Evolutionary conservation across 2,113 vertebrate genomes (phyloP).

Genomic region (Monopterus albus): DNA sequence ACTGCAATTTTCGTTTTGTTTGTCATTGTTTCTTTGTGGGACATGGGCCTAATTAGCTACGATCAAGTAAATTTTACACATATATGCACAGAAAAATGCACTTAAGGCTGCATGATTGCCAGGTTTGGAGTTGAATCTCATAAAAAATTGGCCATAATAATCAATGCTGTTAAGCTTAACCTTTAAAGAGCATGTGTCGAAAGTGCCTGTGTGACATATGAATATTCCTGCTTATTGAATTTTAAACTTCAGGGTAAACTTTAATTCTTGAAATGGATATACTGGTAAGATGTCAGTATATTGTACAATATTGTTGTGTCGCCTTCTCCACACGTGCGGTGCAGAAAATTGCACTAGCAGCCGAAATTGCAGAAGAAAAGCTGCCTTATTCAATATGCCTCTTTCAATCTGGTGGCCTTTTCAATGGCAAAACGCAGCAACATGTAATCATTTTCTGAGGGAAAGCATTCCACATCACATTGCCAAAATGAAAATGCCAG

Average conservation of each 20-base stretch:
- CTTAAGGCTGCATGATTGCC: not conserved
- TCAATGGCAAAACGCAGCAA: conserved; percentile 65
- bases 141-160: not conserved
- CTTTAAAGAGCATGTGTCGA: conserved; percentile 1
- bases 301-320: conserved; percentile 15
- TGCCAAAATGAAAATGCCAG: conserved; percentile 76
- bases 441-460: conserved; percentile 69
- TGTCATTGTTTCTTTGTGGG: conserved; percentile 24
- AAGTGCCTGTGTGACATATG: not conserved
- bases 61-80: not conserved
- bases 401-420: conserved; percentile 76
- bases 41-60: conserved; percentile 7
- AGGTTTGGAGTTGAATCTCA: not conserved
- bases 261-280: conserved; percentile 24
- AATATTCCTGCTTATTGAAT: not conserved
- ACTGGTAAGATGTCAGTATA: conserved; percentile 35
- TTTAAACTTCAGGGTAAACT: conserved; percentile 17
- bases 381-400: conserved; percentile 55
- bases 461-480: conserved; percentile 57
- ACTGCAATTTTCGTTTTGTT: conserved; percentile 44
- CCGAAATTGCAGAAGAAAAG: conserved; percentile 63
- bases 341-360: conserved; percentile 52
- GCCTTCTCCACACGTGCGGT: conserved; percentile 17
- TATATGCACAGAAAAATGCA: not conserved
- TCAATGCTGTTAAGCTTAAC: not conserved